A percentile compares a stretch with the other conserved stretches of the same genome.
Evolutionary conservation across 2,888 invertebrate genomes (phyloP).

Genomic region (Xestia ashworthii): DNA sequence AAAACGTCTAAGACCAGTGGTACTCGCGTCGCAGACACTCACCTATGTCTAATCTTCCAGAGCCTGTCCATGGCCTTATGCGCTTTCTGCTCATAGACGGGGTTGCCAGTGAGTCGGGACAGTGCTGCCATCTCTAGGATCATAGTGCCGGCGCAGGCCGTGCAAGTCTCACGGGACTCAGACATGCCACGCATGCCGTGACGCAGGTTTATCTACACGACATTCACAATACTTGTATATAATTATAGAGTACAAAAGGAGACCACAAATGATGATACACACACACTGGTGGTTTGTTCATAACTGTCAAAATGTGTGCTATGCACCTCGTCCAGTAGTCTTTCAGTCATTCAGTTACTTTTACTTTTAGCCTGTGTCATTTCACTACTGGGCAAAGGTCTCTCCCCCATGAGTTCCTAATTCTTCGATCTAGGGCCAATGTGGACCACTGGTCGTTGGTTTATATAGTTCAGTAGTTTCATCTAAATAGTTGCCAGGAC

Average conservation of each 20-base stretch:
- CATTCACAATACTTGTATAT: not conserved
- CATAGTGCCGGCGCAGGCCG: constrained; percentile 99
- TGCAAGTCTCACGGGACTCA: constrained; percentile 97
- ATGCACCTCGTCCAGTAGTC: not conserved
- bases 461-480: no score
- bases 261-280: not conserved
- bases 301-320: not conserved
- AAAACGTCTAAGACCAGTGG: not conserved
- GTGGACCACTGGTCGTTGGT: no score
- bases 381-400: no score
- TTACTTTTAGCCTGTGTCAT: no score
- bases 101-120: constrained; percentile 97
- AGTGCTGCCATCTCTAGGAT: constrained; percentile 99
- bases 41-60: constrained; percentile 97
- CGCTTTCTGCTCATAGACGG: constrained; percentile 98
- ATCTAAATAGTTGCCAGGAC: not conserved
- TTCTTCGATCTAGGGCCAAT: no score
- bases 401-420: no score
- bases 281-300: not conserved
- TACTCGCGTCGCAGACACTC: constrained; percentile 3
- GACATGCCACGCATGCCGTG: constrained; percentile 95
- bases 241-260: not conserved
- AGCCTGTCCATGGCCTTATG: constrained; percentile 98
- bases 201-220: constrained; percentile 93
- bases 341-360: not conserved